Conservation (phyloP, 2,888 invertebrate species). For the Caenorhabditis becei region DNA sequence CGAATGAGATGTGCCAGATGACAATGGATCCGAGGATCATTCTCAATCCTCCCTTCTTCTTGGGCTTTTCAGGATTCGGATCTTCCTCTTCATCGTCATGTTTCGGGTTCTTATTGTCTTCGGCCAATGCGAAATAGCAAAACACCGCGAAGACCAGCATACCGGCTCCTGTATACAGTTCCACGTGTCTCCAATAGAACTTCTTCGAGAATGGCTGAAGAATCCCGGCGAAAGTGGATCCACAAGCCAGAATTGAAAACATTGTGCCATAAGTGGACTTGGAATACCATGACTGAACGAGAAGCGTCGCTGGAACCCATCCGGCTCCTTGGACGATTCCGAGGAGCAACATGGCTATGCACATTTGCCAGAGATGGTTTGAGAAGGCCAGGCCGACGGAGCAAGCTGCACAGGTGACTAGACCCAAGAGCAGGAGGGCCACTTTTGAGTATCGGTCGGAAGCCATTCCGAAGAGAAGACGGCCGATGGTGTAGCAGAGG, state of each 20-base stretch:
- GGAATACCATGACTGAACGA: slow-evolving; percentile 63
- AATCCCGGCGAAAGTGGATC: slow-evolving; percentile 67
- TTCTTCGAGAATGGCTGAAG: slow-evolving; percentile 61
- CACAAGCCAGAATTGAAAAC: slow-evolving; percentile 69
- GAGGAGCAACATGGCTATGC: slow-evolving; percentile 52
- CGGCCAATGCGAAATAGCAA: slow-evolving; percentile 38
- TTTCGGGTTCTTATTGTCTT: slow-evolving; percentile 51
- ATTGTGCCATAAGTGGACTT: slow-evolving; percentile 65
- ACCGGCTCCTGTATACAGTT: slow-evolving; percentile 50
- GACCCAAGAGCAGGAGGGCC: slow-evolving; percentile 54
- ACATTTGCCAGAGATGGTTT: slow-evolving; percentile 54
- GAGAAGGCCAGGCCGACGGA: slow-evolving; percentile 51
- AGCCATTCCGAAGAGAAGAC: slow-evolving; percentile 66
- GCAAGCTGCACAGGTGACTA: slow-evolving; percentile 49
- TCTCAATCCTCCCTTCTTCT: slow-evolving; percentile 50
- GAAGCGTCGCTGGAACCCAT: slow-evolving; percentile 65
- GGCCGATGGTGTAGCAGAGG: slow-evolving; percentile 67
- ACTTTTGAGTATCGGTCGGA: slow-evolving; percentile 64
- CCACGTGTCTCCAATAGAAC: slow-evolving; percentile 67
- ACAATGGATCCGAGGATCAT: slow-evolving; percentile 46
- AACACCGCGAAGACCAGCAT: slow-evolving; percentile 57
- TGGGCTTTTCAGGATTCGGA: slow-evolving; percentile 44
- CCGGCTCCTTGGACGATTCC: slow-evolving; percentile 69
- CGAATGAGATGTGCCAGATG: slow-evolving; percentile 59
- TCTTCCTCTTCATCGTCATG: slow-evolving; percentile 41